A percentile compares a stretch with the other conserved stretches of the same genome.
Evolutionary conservation across 2,888 invertebrate species (phyloP).

Genomic region (Stenotaenia linearis): DNA sequence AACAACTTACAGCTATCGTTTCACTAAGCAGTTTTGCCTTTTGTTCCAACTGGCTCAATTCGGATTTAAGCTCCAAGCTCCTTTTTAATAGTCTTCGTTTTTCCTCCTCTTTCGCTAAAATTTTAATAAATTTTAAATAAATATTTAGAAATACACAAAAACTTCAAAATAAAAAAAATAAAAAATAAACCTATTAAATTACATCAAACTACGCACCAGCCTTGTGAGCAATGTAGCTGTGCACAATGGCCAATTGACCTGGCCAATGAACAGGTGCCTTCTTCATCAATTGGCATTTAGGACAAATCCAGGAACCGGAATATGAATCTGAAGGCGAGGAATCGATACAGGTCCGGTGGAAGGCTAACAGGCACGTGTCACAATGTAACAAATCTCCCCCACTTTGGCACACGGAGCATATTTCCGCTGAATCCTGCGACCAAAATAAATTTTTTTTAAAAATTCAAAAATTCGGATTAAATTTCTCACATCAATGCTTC

Average conservation of each 20-base stretch:
- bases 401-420: slow-evolving; percentile 30
- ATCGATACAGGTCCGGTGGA: slow-evolving; percentile 32
- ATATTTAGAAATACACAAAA: background rate
- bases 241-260: slow-evolving; percentile 31
- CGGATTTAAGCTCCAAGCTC: slow-evolving; percentile 33
- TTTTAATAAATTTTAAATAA: background rate
- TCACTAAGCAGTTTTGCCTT: slow-evolving; percentile 33
- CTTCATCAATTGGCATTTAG: slow-evolving; percentile 31
- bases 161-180: background rate
- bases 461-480: background rate
- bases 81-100: slow-evolving; percentile 32
- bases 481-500: background rate
- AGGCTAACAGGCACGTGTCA: slow-evolving; percentile 30
- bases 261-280: slow-evolving; percentile 27
- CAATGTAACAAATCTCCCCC: slow-evolving; percentile 32
- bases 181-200: background rate
- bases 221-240: slow-evolving; percentile 33
- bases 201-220: slow-evolving; percentile 29
- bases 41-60: slow-evolving; percentile 31
- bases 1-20: slow-evolving; percentile 30
- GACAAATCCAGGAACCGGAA: slow-evolving; percentile 33
- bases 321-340: background rate
- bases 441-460: background rate
- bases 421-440: background rate
- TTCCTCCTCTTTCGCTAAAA: slow-evolving; percentile 31